Evolutionary conservation across 2,888 invertebrate species (phyloP).

Genomic region (Hirtodrosophila duncani): DNA sequence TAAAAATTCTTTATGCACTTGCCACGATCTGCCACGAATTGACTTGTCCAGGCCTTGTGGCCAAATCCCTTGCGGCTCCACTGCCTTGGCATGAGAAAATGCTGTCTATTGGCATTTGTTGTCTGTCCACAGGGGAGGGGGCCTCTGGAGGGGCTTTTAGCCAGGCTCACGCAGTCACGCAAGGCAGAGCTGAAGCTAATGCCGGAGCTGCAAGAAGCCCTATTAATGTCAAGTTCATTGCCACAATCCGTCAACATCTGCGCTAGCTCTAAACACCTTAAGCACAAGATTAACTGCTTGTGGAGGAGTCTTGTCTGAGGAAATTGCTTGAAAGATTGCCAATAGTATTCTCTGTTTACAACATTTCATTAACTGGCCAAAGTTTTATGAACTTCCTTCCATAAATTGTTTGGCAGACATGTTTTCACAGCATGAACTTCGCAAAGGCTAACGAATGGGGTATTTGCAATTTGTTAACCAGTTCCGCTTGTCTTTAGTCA

Average conservation of each 20-base stretch:
- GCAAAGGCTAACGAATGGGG: too few relatives aligned
- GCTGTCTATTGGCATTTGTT: constrained; percentile 9
- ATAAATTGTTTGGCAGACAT: too few relatives aligned
- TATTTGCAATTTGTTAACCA: too few relatives aligned
- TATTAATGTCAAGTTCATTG: constrained; percentile 78
- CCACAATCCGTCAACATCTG: constrained; percentile 58
- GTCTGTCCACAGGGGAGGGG: not conserved
- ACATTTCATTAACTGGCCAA: constrained; percentile 25
- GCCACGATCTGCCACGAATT: constrained; percentile 21
- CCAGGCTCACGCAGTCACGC: constrained; percentile 18
- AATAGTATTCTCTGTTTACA: constrained; percentile 13
- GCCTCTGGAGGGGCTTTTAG: constrained; percentile 1
- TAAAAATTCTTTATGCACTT: constrained; percentile 38
- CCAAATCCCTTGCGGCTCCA: constrained; percentile 5
- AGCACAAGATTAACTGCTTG: too few relatives aligned
- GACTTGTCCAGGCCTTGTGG: constrained; percentile 23
- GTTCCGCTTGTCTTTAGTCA: too few relatives aligned
- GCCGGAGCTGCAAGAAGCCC: constrained; percentile 56
- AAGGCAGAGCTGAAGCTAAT: constrained; percentile 15
- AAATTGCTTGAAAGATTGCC: constrained; percentile 15
- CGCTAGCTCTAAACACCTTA: too few relatives aligned
- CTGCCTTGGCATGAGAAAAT: constrained; percentile 33
- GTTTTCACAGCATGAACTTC: too few relatives aligned
- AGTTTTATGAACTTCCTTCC: too few relatives aligned
- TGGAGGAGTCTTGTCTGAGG: constrained; percentile 16